Conservation (phyloP, 1,140 invertebrate species). For the Caenorhabditis tropicalis region DNA sequence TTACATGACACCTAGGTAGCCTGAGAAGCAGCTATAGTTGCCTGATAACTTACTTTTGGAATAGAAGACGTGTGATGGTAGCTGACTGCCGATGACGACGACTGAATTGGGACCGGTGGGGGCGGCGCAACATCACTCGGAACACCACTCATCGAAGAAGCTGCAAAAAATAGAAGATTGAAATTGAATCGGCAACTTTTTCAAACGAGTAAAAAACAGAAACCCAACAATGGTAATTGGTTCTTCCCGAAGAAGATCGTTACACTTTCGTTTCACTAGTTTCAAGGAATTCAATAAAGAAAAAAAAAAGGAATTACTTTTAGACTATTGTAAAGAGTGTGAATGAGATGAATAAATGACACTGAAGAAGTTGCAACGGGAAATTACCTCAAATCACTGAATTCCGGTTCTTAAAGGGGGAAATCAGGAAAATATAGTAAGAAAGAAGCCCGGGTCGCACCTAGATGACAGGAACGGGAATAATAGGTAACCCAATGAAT, state of each 20-base stretch:
- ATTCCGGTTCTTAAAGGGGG: neutral
- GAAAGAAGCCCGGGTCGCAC: neutral
- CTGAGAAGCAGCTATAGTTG: no score
- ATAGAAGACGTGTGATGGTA: slow-evolving; percentile 21
- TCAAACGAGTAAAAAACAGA: neutral
- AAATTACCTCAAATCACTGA: slow-evolving; percentile 23
- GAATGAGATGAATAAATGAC: neutral
- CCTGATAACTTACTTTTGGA: neutral
- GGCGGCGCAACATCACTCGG: slow-evolving; percentile 19
- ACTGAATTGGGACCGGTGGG: slow-evolving; percentile 9
- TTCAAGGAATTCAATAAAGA: neutral
- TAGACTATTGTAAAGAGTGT: neutral
- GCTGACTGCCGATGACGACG: neutral
- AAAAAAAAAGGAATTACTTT: neutral
- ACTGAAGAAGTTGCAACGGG: neutral
- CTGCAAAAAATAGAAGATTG: neutral
- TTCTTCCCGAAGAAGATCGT: slow-evolving; percentile 17
- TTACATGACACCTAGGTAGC: slow-evolving; percentile 31
- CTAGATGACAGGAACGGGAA: neutral
- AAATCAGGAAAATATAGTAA: neutral
- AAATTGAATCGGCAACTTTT: slow-evolving; percentile 18
- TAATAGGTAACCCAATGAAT: slow-evolving; percentile 37
- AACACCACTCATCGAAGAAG: slow-evolving; percentile 42
- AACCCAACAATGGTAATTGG: slow-evolving; percentile 23
- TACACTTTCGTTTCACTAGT: slow-evolving; percentile 24